A percentile compares a stretch with the other conserved stretches of the same genome.
Conservation (phyloP, 1,140 invertebrate genomes). For the Aporrectodea caliginosa region DNA sequence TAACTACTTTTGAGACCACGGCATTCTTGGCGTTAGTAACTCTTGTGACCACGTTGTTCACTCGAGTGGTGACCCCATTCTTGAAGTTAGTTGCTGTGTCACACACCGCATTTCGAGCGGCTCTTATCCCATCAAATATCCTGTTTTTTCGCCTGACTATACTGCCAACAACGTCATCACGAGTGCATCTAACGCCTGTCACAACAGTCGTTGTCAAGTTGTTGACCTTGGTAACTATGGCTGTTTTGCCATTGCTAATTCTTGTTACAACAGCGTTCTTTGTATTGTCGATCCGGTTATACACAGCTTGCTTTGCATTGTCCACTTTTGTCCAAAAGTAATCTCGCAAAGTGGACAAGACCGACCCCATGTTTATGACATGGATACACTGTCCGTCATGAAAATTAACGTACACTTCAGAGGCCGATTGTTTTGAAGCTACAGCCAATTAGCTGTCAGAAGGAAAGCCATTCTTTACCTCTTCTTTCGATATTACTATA, state of each 20-base stretch:
- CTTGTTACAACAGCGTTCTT: conserved; percentile 16
- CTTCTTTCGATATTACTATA: too few species aligned
- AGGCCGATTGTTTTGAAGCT: too few species aligned
- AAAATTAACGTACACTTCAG: too few species aligned
- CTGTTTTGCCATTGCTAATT: conserved; percentile 19
- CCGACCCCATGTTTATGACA: background rate
- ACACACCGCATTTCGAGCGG: background rate
- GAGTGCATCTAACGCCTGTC: background rate
- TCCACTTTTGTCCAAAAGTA: conserved; percentile 26
- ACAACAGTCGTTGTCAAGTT: background rate
- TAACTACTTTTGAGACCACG: conserved; percentile 1
- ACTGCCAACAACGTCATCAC: conserved; percentile 2
- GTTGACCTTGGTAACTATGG: background rate
- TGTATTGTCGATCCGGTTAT: background rate
- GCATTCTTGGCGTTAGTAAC: conserved; percentile 12
- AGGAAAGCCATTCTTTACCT: too few species aligned
- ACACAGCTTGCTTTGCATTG: conserved; percentile 11
- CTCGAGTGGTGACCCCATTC: conserved; percentile 10
- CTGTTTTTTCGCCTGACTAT: conserved; percentile 14
- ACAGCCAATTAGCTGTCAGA: too few species aligned
- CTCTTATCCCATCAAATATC: background rate
- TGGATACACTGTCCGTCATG: too few species aligned
- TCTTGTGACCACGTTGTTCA: conserved; percentile 10
- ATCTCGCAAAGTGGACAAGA: conserved; percentile 7
- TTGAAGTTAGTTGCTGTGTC: conserved; percentile 4